Percentiles rank a stretch among this genome's conserved stretches.
phyloP scores from a whole-genome alignment of 2,113 vertebrate species.

The Ibidorhyncha struthersii region DNA sequence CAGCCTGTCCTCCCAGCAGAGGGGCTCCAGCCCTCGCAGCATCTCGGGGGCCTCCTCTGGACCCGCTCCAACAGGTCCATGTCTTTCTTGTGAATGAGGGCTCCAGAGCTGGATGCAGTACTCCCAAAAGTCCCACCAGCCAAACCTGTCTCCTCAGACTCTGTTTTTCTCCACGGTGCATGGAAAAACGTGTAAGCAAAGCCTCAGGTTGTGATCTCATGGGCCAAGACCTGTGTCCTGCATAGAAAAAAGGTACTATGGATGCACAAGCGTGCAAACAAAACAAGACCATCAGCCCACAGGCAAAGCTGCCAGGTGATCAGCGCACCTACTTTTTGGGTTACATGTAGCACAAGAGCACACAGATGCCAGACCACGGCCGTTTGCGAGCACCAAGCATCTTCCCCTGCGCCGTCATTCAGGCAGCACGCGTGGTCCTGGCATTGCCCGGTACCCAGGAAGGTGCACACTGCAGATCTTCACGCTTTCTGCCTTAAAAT shows the following conservation, averaged over 20 bases:
- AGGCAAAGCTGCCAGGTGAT: not conserved
- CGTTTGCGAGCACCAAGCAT: not conserved
- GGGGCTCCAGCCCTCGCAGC: too few relatives aligned
- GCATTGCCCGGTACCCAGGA: not conserved
- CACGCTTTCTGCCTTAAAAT: not conserved
- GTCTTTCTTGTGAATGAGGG: not conserved
- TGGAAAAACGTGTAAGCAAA: not conserved
- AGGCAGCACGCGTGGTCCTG: rapidly evolving
- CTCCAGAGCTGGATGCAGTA: not conserved
- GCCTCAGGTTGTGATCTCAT: too few relatives aligned
- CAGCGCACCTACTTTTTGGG: not conserved
- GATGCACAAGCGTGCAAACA: not conserved
- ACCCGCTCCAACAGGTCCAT: not conserved
- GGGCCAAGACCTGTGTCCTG: not conserved
- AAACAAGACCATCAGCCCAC: not conserved
- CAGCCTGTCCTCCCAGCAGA: too few relatives aligned
- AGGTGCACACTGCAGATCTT: not conserved
- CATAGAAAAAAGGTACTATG: not conserved
- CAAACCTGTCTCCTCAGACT: not conserved
- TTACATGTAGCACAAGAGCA: too few relatives aligned
- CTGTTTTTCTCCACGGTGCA: rapidly evolving
- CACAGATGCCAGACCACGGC: not conserved
- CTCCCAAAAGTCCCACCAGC: not conserved
- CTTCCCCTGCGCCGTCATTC: not conserved
- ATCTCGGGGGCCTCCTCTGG: not conserved